A percentile compares a stretch with the other conserved stretches of the same genome.
Evolutionary conservation across 1,140 invertebrate species (phyloP).

Genomic region (Aphis craccivora): DNA sequence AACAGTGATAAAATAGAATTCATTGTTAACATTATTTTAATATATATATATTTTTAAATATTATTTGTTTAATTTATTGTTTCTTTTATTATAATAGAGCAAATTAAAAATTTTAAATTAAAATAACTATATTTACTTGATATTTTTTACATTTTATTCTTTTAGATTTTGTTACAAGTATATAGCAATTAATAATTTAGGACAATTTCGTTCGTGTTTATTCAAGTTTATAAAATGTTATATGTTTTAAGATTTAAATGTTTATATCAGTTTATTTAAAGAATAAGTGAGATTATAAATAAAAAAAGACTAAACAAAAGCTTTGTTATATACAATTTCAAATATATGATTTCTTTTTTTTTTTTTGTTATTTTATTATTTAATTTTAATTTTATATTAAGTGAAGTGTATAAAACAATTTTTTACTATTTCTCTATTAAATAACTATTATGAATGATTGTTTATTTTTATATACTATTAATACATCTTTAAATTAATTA

Average conservation of each 20-base stretch:
- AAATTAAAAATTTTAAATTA: slow-evolving; percentile 34
- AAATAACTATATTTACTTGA: slow-evolving; percentile 42
- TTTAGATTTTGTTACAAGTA: slow-evolving; percentile 9
- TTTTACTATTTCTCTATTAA: slow-evolving; percentile 6
- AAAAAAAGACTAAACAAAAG: slow-evolving; percentile 13
- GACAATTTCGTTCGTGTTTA: slow-evolving; percentile 43
- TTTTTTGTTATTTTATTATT: slow-evolving; percentile 12
- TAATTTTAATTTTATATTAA: background rate
- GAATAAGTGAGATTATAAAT: slow-evolving; percentile 31
- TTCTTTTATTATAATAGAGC: slow-evolving; percentile 41
- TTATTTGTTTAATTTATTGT: slow-evolving; percentile 48
- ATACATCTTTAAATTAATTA: background rate
- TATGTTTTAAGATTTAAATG: slow-evolving; percentile 44
- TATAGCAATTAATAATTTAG: slow-evolving; percentile 35
- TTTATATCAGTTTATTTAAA: slow-evolving; percentile 49
- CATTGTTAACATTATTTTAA: slow-evolving; percentile 28
- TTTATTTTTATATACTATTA: background rate
- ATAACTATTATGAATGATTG: background rate
- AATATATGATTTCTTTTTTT: slow-evolving; percentile 24
- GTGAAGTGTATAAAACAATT: background rate
- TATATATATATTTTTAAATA: slow-evolving; percentile 33
- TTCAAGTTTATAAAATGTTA: slow-evolving; percentile 43
- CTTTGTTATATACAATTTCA: slow-evolving; percentile 42
- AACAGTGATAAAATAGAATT: slow-evolving; percentile 38
- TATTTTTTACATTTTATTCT: slow-evolving; percentile 51